Evolutionary conservation across 2,113 vertebrate genomes (phyloP).

Genomic region (Corythaeola cristata): DNA sequence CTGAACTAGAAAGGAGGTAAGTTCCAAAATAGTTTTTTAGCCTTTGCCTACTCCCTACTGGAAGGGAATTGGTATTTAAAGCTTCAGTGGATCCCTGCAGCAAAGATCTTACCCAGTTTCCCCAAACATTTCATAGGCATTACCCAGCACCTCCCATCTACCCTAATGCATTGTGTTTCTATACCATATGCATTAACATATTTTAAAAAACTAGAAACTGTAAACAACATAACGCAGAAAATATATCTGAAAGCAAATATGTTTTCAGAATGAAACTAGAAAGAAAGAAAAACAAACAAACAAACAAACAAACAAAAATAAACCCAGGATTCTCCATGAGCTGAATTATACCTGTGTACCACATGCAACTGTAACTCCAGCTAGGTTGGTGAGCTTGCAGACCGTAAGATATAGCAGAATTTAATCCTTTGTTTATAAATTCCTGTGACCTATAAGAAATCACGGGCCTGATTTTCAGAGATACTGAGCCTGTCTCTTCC

Average conservation of each 20-base stretch:
- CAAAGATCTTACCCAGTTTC: not conserved
- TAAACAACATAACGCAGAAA: not conserved
- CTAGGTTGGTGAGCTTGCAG: not conserved
- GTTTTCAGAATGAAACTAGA: not conserved
- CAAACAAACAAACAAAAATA: no score
- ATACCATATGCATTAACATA: not conserved
- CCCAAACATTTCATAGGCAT: not conserved
- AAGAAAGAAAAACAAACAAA: not conserved
- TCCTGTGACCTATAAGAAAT: not conserved
- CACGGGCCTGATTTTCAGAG: not conserved
- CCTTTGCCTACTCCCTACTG: not conserved
- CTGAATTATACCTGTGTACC: not conserved
- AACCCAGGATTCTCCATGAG: not conserved
- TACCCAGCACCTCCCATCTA: not conserved
- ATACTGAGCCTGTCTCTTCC: not conserved
- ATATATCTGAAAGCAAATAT: not conserved
- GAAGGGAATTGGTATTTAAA: slow-evolving; percentile 5
- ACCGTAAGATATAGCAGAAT: not conserved
- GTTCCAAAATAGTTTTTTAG: not conserved
- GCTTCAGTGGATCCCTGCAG: not conserved
- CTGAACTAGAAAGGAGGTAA: not conserved
- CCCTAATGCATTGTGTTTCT: not conserved
- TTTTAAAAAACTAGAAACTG: not conserved
- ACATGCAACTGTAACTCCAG: not conserved
- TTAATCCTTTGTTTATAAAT: not conserved